Base-by-base conservation (phyloP, 2,797 vertebrate genomes). In the Gadopsis marmoratus region DNA sequence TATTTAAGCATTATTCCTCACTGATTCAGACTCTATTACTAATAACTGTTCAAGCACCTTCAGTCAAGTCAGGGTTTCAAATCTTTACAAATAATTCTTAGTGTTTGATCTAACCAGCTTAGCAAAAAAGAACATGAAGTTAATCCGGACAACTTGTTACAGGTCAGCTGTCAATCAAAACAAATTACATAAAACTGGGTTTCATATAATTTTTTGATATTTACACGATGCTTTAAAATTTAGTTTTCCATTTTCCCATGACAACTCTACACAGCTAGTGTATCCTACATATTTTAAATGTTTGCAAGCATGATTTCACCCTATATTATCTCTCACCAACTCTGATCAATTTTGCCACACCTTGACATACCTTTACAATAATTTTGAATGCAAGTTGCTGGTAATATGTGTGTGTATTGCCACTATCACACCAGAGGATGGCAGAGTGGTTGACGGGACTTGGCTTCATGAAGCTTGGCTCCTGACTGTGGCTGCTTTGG, bases 391-490 rank as follows among this genome's bases (percentile, higher is more conserved):
- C 14, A 53, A 50, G 41, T 48, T 71, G 43, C 72, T 73, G 31
- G 14, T 77, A 68, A 77, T 71, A 56, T 58, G 10, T 47, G n/a
- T 86, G 88, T 94, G 94, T 93, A 93, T 94, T 94, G 92, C 76
- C 92, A 88, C 82, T 26, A 88, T 90, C 86, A 89, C 91, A 86
- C 94, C 93, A 94, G 94, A 92, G 91, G 93, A 95, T 94, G 94
- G 94, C 92, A 94, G 93, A 94, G 89, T 93, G 83, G 91, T 80
- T 93, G 92, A 92, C 91, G 88, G 93, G 90, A 91, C 89, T 86
- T 86, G 69, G 81, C 83, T 89, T 77, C 79, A 58, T 83, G 70
- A 75, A 80, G 92, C 84, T 86, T 84, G 85, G 79, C 67, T 90
- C 71, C 86, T 83, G 76, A 72, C 85, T 86, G 83, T 76, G 88